These are phyloP conservation scores for Acleris holmiana DNA, from an alignment of 2,888 invertebrate species.

Conservation along the genomic window DNA sequence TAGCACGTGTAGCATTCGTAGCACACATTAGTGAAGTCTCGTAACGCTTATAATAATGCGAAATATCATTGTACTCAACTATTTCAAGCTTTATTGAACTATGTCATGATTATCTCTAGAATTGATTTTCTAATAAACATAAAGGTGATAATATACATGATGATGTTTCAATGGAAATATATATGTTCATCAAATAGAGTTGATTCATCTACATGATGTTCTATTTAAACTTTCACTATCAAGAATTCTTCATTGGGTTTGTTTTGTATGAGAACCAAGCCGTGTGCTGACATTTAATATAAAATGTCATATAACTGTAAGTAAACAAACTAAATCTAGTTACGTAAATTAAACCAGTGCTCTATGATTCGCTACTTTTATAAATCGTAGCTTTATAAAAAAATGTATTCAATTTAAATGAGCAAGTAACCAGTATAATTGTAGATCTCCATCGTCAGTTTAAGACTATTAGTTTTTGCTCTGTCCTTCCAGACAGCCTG, in stretches of 20 bases:
- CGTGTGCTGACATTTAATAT: no score
- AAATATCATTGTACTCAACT: background rate
- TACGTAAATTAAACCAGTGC: no score
- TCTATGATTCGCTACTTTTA: no score
- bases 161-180: no score
- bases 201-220: no score
- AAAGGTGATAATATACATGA: no score
- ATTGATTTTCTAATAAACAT: background rate
- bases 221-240: no score
- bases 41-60: conserved; percentile 10
- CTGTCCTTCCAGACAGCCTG: conserved; percentile 46
- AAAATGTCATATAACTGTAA: no score
- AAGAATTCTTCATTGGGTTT: no score
- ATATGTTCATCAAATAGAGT: no score
- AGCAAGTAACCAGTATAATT: conserved; percentile 9
- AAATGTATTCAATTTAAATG: background rate
- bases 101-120: background rate
- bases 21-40: conserved; percentile 17
- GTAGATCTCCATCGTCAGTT: conserved; percentile 13
- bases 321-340: no score
- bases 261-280: no score
- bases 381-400: background rate
- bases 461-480: conserved; percentile 29
- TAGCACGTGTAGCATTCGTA: conserved; percentile 31
- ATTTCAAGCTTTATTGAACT: background rate